phyloP scores from a whole-genome alignment of 2,888 invertebrate species.

The Caenorhabditis sp. region DNA sequence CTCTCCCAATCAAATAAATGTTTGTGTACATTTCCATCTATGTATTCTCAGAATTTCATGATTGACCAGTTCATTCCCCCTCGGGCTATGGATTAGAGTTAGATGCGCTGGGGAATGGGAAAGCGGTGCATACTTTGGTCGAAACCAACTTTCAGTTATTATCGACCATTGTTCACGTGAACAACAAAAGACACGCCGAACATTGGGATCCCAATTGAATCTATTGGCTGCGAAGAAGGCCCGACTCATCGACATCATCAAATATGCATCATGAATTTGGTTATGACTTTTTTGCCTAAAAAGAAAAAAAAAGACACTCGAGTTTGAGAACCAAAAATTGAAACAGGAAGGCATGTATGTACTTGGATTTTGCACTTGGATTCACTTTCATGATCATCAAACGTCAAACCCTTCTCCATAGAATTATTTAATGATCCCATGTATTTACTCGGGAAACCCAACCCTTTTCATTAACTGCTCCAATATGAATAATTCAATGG shows the following conservation, averaged over 20 bases:
- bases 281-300: neutral
- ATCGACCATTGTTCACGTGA: slow-evolving; percentile 30
- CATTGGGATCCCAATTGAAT: slow-evolving; percentile 1
- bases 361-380: too few species aligned
- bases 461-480: neutral
- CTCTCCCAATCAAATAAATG: too few species aligned
- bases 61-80: slow-evolving; percentile 9
- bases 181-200: slow-evolving; percentile 1
- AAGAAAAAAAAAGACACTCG: too few species aligned
- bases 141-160: slow-evolving; percentile 13
- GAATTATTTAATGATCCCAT: slow-evolving; percentile 16
- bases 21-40: neutral
- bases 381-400: too few species aligned
- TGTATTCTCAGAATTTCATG: slow-evolving; percentile 30
- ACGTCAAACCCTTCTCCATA: too few species aligned
- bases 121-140: slow-evolving; percentile 39
- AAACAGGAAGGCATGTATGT: neutral
- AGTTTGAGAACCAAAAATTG: too few species aligned
- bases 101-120: neutral
- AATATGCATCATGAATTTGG: neutral
- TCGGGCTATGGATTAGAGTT: slow-evolving; percentile 31
- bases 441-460: slow-evolving; percentile 25
- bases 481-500: slow-evolving; percentile 28
- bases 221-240: neutral
- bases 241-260: neutral